Evolutionary conservation across 2,113 vertebrate genomes (phyloP).

Genomic region (Hippocampus guttulatus): DNA sequence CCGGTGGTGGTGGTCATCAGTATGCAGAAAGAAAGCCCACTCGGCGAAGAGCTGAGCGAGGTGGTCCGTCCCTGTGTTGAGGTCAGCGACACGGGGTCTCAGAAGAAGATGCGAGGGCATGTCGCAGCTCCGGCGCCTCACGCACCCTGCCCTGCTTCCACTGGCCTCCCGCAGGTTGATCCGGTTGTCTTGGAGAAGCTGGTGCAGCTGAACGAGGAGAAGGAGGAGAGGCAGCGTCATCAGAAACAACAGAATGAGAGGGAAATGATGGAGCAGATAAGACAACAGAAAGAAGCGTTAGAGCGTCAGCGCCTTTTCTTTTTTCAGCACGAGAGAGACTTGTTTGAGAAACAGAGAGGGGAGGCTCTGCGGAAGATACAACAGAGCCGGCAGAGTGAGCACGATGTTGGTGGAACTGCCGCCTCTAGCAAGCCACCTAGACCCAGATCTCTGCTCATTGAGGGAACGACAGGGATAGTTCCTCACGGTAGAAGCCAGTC

Average conservation of each 20-base stretch:
- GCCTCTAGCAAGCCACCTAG: conserved; percentile 54
- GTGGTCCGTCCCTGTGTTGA: conserved; percentile 30
- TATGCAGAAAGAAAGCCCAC: conserved; percentile 69
- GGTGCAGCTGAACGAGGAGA: conserved; percentile 84
- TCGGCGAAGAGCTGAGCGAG: conserved; percentile 35
- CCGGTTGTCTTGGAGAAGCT: conserved; percentile 78
- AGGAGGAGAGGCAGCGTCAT: conserved; percentile 83
- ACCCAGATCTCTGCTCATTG: conserved; percentile 52
- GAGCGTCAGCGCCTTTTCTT: conserved; percentile 80
- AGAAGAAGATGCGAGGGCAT: conserved; percentile 26
- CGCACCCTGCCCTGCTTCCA: conserved; percentile 11
- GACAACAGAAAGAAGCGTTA: conserved; percentile 85
- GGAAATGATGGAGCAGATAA: conserved; percentile 96
- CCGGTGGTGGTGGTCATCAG: conserved; percentile 76
- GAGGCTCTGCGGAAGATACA: conserved; percentile 76
- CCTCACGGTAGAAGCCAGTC: conserved; percentile 62
- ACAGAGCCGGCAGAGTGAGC: conserved; percentile 59
- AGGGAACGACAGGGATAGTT: conserved; percentile 20
- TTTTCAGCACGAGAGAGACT: conserved; percentile 70
- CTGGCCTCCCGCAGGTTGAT: conserved; percentile 28
- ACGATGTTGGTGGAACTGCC: conserved; percentile 41
- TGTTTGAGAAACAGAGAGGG: conserved; percentile 74
- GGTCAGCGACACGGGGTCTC: conserved; percentile 49
- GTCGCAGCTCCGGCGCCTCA: conserved; percentile 2
- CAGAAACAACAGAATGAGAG: conserved; percentile 86